Conservation (phyloP, 2,113 vertebrate species). For the Elachura formosa region DNA sequence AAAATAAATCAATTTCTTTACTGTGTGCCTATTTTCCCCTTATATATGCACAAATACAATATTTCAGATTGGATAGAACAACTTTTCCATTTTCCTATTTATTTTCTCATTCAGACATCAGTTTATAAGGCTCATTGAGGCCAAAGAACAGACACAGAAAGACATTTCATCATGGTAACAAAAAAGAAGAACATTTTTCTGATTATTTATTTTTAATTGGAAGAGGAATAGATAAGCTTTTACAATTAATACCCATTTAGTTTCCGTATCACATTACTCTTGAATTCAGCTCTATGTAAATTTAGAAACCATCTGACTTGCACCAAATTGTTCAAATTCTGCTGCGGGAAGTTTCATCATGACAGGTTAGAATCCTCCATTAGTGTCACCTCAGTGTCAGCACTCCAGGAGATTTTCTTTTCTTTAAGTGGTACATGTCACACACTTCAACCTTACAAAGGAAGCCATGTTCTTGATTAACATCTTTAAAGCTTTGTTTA, state of each 20-base stretch:
- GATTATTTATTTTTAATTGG: background rate
- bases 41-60: background rate
- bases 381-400: background rate
- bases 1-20: background rate
- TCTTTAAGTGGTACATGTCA: fast-evolving
- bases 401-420: background rate
- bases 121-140: background rate
- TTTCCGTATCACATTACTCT: background rate
- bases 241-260: background rate
- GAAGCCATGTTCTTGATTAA: background rate
- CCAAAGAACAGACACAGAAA: background rate
- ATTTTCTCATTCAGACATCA: background rate
- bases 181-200: background rate
- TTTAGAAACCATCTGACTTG: background rate
- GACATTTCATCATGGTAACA: background rate
- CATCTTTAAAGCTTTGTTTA: background rate
- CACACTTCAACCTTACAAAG: background rate
- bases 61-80: background rate
- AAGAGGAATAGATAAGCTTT: background rate
- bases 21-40: background rate
- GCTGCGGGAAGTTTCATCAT: background rate
- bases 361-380: background rate
- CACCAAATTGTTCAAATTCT: background rate
- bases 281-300: background rate
- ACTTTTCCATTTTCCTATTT: background rate